Conservation (phyloP, 2,797 vertebrate genomes). For the Crenichthys baileyi region DNA sequence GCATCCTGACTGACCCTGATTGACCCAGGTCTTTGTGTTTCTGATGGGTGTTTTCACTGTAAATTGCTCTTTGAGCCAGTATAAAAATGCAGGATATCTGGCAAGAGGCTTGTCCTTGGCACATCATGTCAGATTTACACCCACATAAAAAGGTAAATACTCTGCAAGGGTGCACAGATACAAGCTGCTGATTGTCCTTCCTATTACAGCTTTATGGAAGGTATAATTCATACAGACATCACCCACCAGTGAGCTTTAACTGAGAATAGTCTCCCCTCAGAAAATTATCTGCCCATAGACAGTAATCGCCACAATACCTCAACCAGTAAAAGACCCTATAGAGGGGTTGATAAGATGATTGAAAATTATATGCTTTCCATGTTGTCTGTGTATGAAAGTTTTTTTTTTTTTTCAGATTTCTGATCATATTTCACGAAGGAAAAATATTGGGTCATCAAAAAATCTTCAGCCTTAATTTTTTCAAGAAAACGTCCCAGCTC, state of each 20-base stretch:
- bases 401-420: slow-evolving; percentile 15
- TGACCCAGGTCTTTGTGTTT: slow-evolving; percentile 10
- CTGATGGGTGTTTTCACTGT: slow-evolving; percentile 3
- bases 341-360: slow-evolving; percentile 31
- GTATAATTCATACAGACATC: slow-evolving; percentile 75
- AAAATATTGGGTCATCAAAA: slow-evolving; percentile 3
- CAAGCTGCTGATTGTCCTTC: slow-evolving; percentile 78
- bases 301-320: slow-evolving; percentile 37
- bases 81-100: slow-evolving; percentile 43
- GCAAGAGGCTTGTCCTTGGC: slow-evolving; percentile 70
- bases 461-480: slow-evolving; percentile 7
- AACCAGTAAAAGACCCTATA: slow-evolving; percentile 42
- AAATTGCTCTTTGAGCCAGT: slow-evolving; percentile 8
- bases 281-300: slow-evolving; percentile 59
- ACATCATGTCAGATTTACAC: slow-evolving; percentile 74
- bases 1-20: neutral
- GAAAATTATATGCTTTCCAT: slow-evolving; percentile 22
- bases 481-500: slow-evolving; percentile 20
- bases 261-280: slow-evolving; percentile 41
- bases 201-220: slow-evolving; percentile 81
- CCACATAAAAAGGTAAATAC: slow-evolving; percentile 83
- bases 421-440: slow-evolving; percentile 9
- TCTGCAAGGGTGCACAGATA: slow-evolving; percentile 75
- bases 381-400: slow-evolving; percentile 39
- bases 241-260: slow-evolving; percentile 51